Evolutionary conservation across 2,113 vertebrate species (phyloP).

Genomic region (Heliornis fulica): DNA sequence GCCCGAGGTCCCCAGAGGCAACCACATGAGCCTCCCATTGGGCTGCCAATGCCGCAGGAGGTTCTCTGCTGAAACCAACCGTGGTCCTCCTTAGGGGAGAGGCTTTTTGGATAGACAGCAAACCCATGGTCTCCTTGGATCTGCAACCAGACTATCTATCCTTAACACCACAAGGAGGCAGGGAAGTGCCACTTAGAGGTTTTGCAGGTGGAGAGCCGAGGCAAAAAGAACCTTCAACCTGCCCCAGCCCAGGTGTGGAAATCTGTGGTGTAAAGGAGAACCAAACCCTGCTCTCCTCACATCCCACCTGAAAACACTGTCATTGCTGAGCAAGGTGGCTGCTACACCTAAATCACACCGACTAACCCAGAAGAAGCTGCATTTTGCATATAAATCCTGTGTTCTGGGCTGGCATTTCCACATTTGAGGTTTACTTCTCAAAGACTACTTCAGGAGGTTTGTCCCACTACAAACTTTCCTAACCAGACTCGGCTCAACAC

Average conservation of each 20-base stretch:
- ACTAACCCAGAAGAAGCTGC: neutral
- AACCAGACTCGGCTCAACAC: neutral
- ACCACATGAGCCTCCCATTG: neutral
- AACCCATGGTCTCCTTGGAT: neutral
- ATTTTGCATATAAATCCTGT: neutral
- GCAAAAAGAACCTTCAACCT: neutral
- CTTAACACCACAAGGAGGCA: constrained; percentile 46
- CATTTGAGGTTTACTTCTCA: neutral
- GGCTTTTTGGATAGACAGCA: neutral
- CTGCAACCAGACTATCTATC: neutral
- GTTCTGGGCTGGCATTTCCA: neutral
- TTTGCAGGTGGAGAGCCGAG: constrained; percentile 13
- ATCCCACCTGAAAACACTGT: neutral
- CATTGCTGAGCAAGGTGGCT: neutral
- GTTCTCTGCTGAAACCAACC: neutral
- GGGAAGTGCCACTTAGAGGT: constrained; percentile 2
- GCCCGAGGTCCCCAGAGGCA: neutral
- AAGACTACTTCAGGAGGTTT: neutral
- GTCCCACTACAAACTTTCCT: neutral
- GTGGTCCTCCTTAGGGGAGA: neutral
- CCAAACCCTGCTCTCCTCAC: neutral
- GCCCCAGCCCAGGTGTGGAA: neutral
- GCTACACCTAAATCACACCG: neutral
- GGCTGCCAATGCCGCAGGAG: neutral
- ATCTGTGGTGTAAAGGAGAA: neutral